A percentile compares a stretch with the other conserved stretches of the same genome.
Evolutionary conservation across 2,797 vertebrate genomes (phyloP).

Genomic region (Eospalax fontanierii): DNA sequence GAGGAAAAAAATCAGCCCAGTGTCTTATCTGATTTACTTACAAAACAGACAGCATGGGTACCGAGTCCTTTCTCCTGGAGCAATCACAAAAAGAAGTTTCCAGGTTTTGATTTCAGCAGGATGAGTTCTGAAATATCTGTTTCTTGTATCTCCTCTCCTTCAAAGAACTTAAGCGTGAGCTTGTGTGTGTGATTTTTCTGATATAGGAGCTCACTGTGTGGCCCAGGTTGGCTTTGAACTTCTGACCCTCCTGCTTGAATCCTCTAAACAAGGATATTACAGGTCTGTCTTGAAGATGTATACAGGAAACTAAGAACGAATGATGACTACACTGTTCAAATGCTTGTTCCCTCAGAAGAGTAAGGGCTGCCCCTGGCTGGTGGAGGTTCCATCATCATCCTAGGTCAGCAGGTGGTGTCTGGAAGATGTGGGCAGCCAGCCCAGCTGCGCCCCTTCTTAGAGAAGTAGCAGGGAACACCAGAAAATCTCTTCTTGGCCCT

Average conservation of each 20-base stretch:
- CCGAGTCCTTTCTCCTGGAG: not conserved
- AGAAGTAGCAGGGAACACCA: not conserved
- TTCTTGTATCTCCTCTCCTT: not conserved
- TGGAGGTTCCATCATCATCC: not conserved
- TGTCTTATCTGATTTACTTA: slow-evolving; percentile 57
- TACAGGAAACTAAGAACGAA: slow-evolving; percentile 12
- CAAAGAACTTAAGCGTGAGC: not conserved
- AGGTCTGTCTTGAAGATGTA: slow-evolving; percentile 10
- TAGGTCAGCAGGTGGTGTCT: not conserved
- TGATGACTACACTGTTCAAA: not conserved
- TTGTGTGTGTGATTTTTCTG: not conserved
- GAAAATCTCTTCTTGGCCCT: not conserved
- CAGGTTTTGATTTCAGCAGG: not conserved
- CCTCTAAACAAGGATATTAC: not conserved
- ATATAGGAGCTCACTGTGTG: not conserved
- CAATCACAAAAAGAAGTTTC: not conserved
- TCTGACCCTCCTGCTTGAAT: not conserved
- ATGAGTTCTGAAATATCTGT: not conserved
- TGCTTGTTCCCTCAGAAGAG: not conserved
- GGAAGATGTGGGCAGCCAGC: not conserved
- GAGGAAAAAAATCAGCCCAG: slow-evolving; percentile 3
- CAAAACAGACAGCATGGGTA: slow-evolving; percentile 19
- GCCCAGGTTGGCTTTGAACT: not conserved
- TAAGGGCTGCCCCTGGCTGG: not conserved
- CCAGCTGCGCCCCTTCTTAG: not conserved